Evolutionary conservation across 92 coral and sea anemone species (phyloP).

Genomic region (Parazoanthus darwini): DNA sequence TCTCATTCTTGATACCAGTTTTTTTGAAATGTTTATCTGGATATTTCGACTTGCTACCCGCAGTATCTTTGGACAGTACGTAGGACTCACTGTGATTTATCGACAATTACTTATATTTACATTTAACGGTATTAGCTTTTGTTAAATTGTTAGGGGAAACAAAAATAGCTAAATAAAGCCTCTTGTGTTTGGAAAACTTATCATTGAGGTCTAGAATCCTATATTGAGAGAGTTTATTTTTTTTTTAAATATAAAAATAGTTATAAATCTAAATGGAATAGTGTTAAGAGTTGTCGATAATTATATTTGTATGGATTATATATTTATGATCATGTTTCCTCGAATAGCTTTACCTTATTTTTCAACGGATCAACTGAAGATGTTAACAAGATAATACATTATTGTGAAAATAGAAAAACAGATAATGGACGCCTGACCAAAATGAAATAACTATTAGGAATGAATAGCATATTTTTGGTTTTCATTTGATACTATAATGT

Average conservation of each 20-base stretch:
- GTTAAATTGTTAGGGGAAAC: not conserved
- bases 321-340: not conserved
- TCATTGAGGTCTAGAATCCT: not conserved
- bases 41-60: not conserved
- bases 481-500: not conserved
- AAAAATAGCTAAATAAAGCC: not conserved
- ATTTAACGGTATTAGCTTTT: conserved; percentile 1
- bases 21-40: not conserved
- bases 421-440: not conserved
- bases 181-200: not conserved
- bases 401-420: conserved; percentile 1
- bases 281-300: not conserved
- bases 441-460: not conserved
- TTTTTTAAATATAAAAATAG: not conserved
- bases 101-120: not conserved
- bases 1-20: not conserved
- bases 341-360: not conserved
- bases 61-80: not conserved
- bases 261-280: not conserved
- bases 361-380: not conserved
- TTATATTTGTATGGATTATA: not conserved
- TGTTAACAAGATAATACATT: not conserved
- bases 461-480: not conserved
- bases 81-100: not conserved
- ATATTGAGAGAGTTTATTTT: not conserved